Conservation (phyloP, 2,113 vertebrate species). For the Dendrocopos noguchii region DNA sequence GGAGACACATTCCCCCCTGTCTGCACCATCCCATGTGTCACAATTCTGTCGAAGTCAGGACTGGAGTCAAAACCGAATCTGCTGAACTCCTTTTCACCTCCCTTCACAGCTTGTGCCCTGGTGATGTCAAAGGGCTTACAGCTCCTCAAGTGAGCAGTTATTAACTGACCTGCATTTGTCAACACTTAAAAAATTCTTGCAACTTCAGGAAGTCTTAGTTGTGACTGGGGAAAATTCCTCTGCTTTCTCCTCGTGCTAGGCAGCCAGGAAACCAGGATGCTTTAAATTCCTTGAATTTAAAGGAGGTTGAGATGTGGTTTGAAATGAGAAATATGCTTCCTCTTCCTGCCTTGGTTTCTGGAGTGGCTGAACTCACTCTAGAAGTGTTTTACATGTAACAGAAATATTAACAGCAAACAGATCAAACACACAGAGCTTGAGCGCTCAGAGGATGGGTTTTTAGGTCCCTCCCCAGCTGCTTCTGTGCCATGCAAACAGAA, state of each 20-base stretch:
- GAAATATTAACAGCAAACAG: not conserved
- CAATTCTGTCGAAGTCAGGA: not conserved
- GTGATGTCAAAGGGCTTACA: not conserved
- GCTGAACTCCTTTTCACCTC: not conserved
- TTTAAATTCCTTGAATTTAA: conserved; percentile 50
- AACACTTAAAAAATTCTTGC: conserved; percentile 51
- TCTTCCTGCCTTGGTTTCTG: not conserved
- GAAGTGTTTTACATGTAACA: not conserved
- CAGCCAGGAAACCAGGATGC: not conserved
- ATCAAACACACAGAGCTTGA: not conserved
- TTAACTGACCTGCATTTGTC: not conserved
- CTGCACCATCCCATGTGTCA: not conserved
- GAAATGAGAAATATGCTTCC: not conserved
- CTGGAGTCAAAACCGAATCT: not conserved
- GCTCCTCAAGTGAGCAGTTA: not conserved
- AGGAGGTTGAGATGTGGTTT: not conserved
- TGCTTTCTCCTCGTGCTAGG: not conserved
- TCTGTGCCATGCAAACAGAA: not conserved
- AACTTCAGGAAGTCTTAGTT: conserved; percentile 34
- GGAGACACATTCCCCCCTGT: not conserved
- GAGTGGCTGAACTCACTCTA: not conserved
- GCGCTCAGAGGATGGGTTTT: not conserved
- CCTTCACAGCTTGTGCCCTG: not conserved
- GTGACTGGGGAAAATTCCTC: conserved; percentile 28
- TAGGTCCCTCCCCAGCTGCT: not conserved